phyloP scores from a whole-genome alignment of 1,140 invertebrate species.

The Ridgeia piscesae region DNA sequence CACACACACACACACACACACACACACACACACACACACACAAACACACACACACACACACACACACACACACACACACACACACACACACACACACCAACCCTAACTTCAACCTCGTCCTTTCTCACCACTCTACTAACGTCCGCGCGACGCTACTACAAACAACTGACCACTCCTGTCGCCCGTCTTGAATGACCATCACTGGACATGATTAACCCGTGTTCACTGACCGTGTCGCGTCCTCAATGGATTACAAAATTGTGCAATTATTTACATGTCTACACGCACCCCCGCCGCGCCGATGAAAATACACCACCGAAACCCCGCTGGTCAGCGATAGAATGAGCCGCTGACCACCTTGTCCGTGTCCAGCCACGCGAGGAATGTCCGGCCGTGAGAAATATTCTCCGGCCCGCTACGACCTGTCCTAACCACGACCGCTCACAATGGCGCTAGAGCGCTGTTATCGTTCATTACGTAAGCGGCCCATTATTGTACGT shows the following conservation, averaged over 20 bases:
- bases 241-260: neutral
- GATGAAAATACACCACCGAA: neutral
- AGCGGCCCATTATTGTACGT: slow-evolving; percentile 3
- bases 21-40: too few species aligned
- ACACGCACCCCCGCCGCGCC: neutral
- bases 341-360: neutral
- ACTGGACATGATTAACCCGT: neutral
- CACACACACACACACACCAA: too few species aligned
- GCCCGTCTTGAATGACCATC: neutral
- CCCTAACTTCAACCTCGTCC: neutral
- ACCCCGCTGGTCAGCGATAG: neutral
- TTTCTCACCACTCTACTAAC: neutral
- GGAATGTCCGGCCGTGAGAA: neutral
- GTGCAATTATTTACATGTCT: slow-evolving; percentile 8
- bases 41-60: too few species aligned
- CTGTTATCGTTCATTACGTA: neutral
- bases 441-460: neutral
- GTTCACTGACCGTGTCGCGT: neutral
- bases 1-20: too few species aligned
- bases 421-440: neutral
- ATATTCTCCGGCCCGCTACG: neutral
- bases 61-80: too few species aligned
- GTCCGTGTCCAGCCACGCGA: neutral
- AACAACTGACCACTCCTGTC: neutral
- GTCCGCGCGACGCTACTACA: neutral